Percentiles rank a stretch among this genome's conserved stretches.
Evolutionary conservation across 2,113 vertebrate species (phyloP).

Genomic region (Poeciliopsis turrubarensis): DNA sequence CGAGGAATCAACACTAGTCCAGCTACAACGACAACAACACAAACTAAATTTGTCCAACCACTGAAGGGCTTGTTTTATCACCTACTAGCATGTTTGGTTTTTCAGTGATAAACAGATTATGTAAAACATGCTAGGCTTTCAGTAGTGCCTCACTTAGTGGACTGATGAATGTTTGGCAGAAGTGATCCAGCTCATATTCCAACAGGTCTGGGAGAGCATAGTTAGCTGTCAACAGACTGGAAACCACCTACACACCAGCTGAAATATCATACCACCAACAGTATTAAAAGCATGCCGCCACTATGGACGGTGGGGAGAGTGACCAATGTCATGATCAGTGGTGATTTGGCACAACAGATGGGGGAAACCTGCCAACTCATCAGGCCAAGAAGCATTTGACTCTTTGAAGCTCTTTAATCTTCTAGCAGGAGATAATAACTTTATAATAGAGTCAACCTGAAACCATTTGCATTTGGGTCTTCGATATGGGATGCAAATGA

Average conservation of each 20-base stretch:
- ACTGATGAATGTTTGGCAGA: conserved; percentile 56
- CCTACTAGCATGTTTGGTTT: conserved; percentile 15
- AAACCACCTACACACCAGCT: conserved; percentile 62
- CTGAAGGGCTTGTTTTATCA: not conserved
- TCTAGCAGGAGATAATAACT: conserved; percentile 34
- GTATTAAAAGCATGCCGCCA: conserved; percentile 26
- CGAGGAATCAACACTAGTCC: conserved; percentile 25
- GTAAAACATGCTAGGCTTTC: conserved; percentile 14
- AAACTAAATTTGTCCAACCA: conserved; percentile 18
- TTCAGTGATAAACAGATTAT: conserved; percentile 5
- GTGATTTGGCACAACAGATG: conserved; percentile 16
- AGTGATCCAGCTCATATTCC: conserved; percentile 48
- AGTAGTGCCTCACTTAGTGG: conserved; percentile 26
- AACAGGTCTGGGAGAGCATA: conserved; percentile 26
- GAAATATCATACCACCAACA: conserved; percentile 59
- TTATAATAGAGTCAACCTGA: conserved; percentile 32
- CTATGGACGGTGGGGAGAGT: conserved; percentile 11
- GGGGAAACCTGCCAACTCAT: conserved; percentile 21
- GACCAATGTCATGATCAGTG: conserved; percentile 20
- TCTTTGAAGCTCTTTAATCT: not conserved
- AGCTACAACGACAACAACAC: conserved; percentile 10
- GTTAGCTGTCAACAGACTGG: conserved; percentile 53
- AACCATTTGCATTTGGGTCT: not conserved
- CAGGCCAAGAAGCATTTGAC: conserved; percentile 19
- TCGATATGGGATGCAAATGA: not conserved